Evolutionary conservation across 2,797 vertebrate genomes (phyloP), one percentile per base, ranked within the genome.

Genomic region (Euphonia xanthogaster): DNA sequence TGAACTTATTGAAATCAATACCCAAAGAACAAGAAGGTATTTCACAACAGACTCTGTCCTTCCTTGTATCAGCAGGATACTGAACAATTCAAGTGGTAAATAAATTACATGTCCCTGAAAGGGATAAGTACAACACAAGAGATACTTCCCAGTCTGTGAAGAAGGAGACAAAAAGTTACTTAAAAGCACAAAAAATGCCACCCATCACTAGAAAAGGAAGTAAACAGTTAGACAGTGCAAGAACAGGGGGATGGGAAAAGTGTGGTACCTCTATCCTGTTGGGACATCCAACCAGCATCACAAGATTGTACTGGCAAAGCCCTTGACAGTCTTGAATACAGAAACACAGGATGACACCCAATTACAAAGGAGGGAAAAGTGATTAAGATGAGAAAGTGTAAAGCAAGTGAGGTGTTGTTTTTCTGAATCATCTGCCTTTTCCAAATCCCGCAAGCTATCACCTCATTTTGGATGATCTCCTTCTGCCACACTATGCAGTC

Each of bases 141-240:
- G 10, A 70, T 23, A 54, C 7, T 71, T 81, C 37, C 31, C 27
- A 42, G 13, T 15, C 7, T 28, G 23, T 58, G 35, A 78, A 81
- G 77, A 57, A 79, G 44, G 71, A 62, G 58, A 25, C 12, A 44
- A 57, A 61, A 86, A 27, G 14, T 77, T 65, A 68, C 45, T 70
- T 62, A 44, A 45, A 84, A 58, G 31, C 58, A 72, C 20, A 50
- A 76, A 67, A 87, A 89, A 44, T 24, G 12, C 58, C 37, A 75
- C 14, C 7, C 31, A 14, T 48, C 13, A 16, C 55, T 65, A 20
- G 3, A 9, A 81, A 71, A 77, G 37, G 21, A 84, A 47, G 16
- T 33, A 31, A 70, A 31, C 24, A 24, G n/a, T n/a, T 0, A 0
- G 48, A 24, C 0, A 0, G 37, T 39, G 12, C 48, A 70, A 57